Base-by-base conservation (phyloP, 2,797 vertebrate genomes). In the Rhinatrema bivittatum region DNA sequence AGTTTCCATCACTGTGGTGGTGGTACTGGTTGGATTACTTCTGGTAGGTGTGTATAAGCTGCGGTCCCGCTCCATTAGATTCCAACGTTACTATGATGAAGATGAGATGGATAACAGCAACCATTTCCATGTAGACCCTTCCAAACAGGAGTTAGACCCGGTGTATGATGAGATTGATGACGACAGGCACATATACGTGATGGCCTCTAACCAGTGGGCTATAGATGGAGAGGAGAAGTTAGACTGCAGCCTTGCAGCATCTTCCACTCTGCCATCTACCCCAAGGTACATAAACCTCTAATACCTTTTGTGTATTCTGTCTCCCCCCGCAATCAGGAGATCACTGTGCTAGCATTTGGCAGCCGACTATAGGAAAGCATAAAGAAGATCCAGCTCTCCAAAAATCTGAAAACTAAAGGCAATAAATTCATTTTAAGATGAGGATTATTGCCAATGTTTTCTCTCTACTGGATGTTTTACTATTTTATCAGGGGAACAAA, bases 61-160 rank as follows among this genome's bases (percentile, higher is more conserved):
- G 11, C 16, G 20, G 20, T 15, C 42, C 5, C 16, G 5, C 7
- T 42, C 32, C 6, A 32, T 46, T 20, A 7, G 16, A 4, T 65
- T 61, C 26, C 54, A 50, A 9, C 28, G 47, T 10, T 41, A 65
- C 25, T 46, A 42, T 17, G 25, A 53, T n/a, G 41, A 59, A 9
- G 36, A 57, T 7, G 31, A 17, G 24, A 37, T 24, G 3, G 22
- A 16, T 7, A 4, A 13, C 5, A 16, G 26, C 28, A 17, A 15
- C 14, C 33, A 16, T 24, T 31, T 46, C 6, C 29, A 24, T 11
- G 17, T 10, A 5, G 25, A 36, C 5, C 44, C 36, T 25, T 32
- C 41, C 21, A 59, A 43, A 20, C 4, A 16, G 18, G 25, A 18
- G 25, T 34, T 21, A 28, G 22, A 41, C 25, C 4, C 31, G 2